A percentile compares a stretch with the other conserved stretches of the same genome.
Evolutionary conservation across 2,113 vertebrate genomes (phyloP).

Genomic region (Oceanites oceanicus): DNA sequence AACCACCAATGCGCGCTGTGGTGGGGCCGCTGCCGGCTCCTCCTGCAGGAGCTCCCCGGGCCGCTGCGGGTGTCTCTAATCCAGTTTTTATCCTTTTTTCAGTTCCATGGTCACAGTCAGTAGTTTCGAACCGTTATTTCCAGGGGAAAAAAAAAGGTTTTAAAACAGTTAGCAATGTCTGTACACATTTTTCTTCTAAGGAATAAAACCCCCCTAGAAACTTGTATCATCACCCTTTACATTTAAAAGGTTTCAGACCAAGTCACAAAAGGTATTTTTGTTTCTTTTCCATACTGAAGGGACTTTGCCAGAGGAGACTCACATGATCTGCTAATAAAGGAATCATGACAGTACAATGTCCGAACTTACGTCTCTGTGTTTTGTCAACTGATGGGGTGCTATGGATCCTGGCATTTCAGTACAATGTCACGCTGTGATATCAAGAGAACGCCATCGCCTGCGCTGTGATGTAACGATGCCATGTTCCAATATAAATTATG

Average conservation of each 20-base stretch:
- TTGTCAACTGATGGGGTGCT: background rate
- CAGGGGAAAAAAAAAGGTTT: accelerated
- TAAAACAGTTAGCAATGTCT: background rate
- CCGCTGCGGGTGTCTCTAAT: too few species aligned
- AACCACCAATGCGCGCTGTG: constrained; percentile 54
- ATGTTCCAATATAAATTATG: background rate
- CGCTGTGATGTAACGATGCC: background rate
- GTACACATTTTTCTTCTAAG: too few species aligned
- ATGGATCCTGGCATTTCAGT: background rate
- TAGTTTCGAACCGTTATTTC: accelerated
- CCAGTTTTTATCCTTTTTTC: too few species aligned
- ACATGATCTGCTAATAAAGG: background rate
- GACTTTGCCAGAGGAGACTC: background rate
- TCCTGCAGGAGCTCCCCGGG: accelerated
- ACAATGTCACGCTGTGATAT: accelerated
- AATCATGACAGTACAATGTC: accelerated
- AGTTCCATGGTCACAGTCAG: accelerated
- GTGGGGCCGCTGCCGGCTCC: accelerated
- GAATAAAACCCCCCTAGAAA: accelerated
- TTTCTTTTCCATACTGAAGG: accelerated
- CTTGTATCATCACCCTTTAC: background rate
- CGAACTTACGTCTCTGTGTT: accelerated
- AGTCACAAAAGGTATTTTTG: too few species aligned
- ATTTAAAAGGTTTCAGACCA: background rate
- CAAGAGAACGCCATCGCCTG: accelerated